Conservation (phyloP, 2,113 vertebrate genomes). For the Machaerirhynchus nigripectus region DNA sequence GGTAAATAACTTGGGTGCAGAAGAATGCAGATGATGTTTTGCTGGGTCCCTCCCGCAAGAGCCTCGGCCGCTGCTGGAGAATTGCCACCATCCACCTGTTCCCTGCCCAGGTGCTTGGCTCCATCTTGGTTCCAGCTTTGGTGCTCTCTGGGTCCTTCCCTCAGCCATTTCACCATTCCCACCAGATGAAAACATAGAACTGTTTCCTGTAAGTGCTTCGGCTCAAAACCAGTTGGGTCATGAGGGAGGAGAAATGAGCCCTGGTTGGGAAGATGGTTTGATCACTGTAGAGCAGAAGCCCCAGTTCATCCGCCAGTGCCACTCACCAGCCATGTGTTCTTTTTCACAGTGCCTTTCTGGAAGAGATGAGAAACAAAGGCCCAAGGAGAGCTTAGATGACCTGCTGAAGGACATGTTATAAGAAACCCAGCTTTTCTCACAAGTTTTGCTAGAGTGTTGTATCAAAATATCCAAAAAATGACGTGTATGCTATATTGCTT, state of each 20-base stretch:
- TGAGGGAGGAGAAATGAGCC: background rate
- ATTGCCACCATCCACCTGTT: background rate
- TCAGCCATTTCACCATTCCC: background rate
- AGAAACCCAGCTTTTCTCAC: background rate
- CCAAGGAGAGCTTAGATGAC: background rate
- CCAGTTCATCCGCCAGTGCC: background rate
- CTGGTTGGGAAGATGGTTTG: background rate
- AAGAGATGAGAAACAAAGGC: background rate
- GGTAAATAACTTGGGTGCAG: background rate
- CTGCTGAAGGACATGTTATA: background rate
- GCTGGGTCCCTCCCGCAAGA: background rate
- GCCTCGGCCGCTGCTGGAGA: accelerated
- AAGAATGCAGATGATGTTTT: background rate
- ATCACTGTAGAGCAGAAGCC: background rate
- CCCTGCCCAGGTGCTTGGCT: background rate
- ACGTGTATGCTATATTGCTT: background rate
- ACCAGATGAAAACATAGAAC: accelerated
- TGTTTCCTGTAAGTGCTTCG: background rate
- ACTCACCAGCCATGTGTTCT: accelerated
- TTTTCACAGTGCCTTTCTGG: background rate
- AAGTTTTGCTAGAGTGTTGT: background rate
- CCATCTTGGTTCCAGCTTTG: background rate
- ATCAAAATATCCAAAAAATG: background rate
- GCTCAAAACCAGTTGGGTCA: background rate
- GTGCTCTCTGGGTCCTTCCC: background rate